A percentile compares a stretch with the other conserved stretches of the same genome.
phyloP scores from a whole-genome alignment of 2,888 invertebrate genomes.

The Agrochola litura region DNA sequence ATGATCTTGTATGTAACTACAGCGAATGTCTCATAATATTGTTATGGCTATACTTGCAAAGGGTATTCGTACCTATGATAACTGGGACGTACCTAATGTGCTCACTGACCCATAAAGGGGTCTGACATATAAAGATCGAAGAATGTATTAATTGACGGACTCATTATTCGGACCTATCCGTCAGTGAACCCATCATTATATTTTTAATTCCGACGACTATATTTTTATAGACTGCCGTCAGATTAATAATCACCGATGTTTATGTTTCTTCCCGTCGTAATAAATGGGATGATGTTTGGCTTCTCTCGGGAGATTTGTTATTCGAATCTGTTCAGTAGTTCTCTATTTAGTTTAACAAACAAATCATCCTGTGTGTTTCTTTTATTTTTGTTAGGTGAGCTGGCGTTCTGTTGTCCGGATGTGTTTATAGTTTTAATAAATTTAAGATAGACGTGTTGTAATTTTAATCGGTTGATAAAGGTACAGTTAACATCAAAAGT shows the following conservation, averaged over 20 bases:
- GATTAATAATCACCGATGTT: conserved; percentile 59
- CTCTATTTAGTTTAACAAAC: conserved; percentile 60
- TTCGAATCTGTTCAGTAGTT: conserved; percentile 37
- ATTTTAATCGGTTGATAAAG: background rate
- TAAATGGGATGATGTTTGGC: conserved; percentile 58
- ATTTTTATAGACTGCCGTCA: conserved; percentile 43
- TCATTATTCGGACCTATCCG: conserved; percentile 12
- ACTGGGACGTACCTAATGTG: conserved; percentile 44
- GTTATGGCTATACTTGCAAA: background rate
- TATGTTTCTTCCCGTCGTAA: conserved; percentile 55
- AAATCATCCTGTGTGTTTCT: conserved; percentile 55
- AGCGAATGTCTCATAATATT: conserved; percentile 2
- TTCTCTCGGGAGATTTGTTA: conserved; percentile 53
- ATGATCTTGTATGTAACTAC: background rate
- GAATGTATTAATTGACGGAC: conserved; percentile 30
- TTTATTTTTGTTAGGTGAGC: conserved; percentile 47
- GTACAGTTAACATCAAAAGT: background rate
- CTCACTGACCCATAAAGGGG: conserved; percentile 42
- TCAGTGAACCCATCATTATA: conserved; percentile 36
- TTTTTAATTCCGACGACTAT: conserved; percentile 44
- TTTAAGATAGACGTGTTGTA: conserved; percentile 20
- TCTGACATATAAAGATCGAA: conserved; percentile 46
- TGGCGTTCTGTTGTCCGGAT: conserved; percentile 43
- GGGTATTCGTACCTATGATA: conserved; percentile 29
- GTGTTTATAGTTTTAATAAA: conserved; percentile 34